Evolutionary conservation across 2,888 invertebrate genomes (phyloP), one percentile per base, ranked within the genome.

Genomic region (Hypsopygia costalis): DNA sequence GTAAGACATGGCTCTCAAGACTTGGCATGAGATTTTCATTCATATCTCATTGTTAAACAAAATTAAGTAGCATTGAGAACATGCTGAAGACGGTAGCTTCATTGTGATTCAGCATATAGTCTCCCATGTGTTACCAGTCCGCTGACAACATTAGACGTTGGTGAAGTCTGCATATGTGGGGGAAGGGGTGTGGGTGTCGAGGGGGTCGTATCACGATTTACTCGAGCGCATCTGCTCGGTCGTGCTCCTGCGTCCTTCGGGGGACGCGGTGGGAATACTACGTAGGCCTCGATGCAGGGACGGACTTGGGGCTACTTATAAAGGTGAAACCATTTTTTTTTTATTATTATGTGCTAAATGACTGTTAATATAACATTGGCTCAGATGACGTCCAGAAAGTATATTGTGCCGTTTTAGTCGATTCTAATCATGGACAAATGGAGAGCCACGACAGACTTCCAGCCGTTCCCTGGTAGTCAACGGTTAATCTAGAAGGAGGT

Each of bases 221-320:
- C 71, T 73, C 68, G 66, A 68, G 73, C 77, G 76, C 80, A 77
- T 81, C 81, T 83, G 78, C 74, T 71, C 65, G 66, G 65, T 65
- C 72, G 66, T 69, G 69, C 63, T 67, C 62, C 58, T 52, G 60
- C 77, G 81, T 73, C 81, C 85, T 81, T 83, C 77, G 71, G 46
- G 53, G 60, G 40, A 76, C 80, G 78, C 64, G 60, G 27, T 41
- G 65, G 53, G 78, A 78, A 74, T 81, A 71, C 52, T 39, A 53
- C 55, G 56, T 49, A 55, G 49, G 50, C 46, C 49, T 45, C 40
- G 25, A 27, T 5, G 44, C 76, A 78, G 78, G 51, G 66, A 46
- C 54, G 81, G 36, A 76, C n/a, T 25, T 25, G 25, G 25, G 25
- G 1, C 6, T 7, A 4, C 16, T 2, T 16, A 16, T 3, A 16